Evolutionary conservation across 1,140 invertebrate species (phyloP), one percentile per base, ranked within the genome.

Genomic region (Micrasema longulum): DNA sequence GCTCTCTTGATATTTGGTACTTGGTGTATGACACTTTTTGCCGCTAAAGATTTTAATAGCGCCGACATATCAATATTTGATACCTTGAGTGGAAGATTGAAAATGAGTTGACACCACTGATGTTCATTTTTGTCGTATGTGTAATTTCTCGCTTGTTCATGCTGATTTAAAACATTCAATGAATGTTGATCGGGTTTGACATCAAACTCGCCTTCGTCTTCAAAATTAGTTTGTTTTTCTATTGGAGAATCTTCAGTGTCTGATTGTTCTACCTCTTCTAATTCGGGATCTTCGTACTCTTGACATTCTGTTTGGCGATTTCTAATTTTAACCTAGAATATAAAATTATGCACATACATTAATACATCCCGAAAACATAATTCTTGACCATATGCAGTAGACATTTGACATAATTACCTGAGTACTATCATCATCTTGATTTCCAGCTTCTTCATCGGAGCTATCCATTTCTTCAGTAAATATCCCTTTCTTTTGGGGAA

Each of bases 1-100:
- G 95, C 95, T 62, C 92, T 87, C 79, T 91, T 94, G 45, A 99
- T 97, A 31, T 90, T 87, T 7, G 90, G 88, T 0, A 94, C 90
- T 84, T 97, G 89, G 80, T 92, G 90, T 5, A 99, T 87, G 3
- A 97, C 86, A 35, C 92, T 89, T 78, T 89, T 91, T 20, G 80
- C 82, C 0, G 94, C 92, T n/a, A 91, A 87, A 31, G 90, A 88
- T 74, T 90, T 89, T 7, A 99, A 81, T 41, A 97, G 87, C 2
- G 91, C 90, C 1, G 91, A 89, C 43, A 98, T 83, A 82, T 98
- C 95, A 0, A 93, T 80, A 76, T 87, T 88, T 45, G 89, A 85
- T 73, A 88, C 87, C n/a, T 80, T 81, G 10, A 93, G 80, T 10
- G 90, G 90, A 72, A 95, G 85, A 83, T 91, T 76, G 23, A 89